phyloP scores from a whole-genome alignment of 2,797 vertebrate genomes.

The Macropus fuliginosus region DNA sequence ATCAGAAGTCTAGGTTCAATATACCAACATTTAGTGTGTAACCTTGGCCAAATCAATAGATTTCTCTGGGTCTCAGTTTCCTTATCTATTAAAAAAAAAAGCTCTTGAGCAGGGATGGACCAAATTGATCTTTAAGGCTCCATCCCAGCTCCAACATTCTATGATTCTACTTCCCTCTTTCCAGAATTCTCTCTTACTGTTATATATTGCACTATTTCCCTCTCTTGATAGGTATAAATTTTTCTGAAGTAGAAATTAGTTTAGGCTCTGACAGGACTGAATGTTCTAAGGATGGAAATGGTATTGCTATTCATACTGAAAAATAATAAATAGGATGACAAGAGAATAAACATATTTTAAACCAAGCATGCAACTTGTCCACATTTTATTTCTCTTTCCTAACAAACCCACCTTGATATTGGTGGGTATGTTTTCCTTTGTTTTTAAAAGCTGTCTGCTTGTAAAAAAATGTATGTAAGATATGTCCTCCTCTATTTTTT shows the following conservation, averaged over 20 bases:
- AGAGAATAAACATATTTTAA: slow-evolving; percentile 62
- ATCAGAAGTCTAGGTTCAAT: not conserved
- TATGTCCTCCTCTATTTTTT: not conserved
- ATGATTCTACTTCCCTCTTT: slow-evolving; percentile 30
- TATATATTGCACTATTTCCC: slow-evolving; percentile 39
- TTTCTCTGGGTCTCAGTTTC: not conserved
- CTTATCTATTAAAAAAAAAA: not conserved
- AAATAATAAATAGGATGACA: slow-evolving; percentile 62
- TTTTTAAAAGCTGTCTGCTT: slow-evolving; percentile 11
- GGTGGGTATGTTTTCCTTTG: slow-evolving; percentile 22
- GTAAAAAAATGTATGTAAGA: not conserved
- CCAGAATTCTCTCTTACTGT: slow-evolving; percentile 39
- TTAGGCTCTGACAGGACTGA: slow-evolving; percentile 69
- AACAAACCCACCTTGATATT: slow-evolving; percentile 11
- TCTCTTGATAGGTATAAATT: slow-evolving; percentile 54
- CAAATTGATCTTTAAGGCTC: not conserved
- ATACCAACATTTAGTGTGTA: not conserved
- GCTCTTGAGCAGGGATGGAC: not conserved
- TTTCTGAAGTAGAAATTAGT: slow-evolving; percentile 74
- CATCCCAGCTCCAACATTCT: not conserved
- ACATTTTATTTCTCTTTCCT: slow-evolving; percentile 46
- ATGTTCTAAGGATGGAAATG: slow-evolving; percentile 62
- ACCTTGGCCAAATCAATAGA: not conserved
- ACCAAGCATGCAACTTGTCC: slow-evolving; percentile 46
- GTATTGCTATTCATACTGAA: slow-evolving; percentile 69